These are phyloP conservation scores for Vireo griseus DNA, from an alignment of 2,797 vertebrate species.

Conservation along the genomic window DNA sequence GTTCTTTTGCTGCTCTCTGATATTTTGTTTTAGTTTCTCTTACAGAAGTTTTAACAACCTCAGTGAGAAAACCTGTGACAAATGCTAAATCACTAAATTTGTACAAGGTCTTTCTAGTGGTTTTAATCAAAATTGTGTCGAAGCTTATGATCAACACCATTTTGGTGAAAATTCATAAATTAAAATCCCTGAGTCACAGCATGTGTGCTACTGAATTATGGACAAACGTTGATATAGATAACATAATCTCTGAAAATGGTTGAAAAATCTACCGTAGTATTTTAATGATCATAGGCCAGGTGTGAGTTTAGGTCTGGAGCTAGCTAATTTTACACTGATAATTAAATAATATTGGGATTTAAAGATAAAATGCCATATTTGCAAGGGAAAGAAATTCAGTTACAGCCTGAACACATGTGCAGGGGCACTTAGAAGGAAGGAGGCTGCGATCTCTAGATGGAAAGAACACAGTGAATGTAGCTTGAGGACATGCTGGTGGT, in stretches of 20 bases:
- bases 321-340: not conserved
- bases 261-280: not conserved
- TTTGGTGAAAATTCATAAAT: not conserved
- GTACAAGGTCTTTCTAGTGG: not conserved
- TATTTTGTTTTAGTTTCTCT: not conserved
- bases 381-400: not conserved
- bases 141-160: not conserved
- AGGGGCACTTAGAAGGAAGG: not conserved
- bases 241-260: not conserved
- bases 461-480: accelerated
- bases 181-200: not conserved
- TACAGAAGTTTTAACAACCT: not conserved
- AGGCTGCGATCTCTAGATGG: not conserved
- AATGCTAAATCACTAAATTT: not conserved
- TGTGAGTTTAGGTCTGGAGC: not conserved
- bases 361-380: not conserved
- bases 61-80: not conserved
- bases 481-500: not conserved
- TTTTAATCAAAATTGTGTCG: not conserved
- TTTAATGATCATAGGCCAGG: not conserved
- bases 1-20: not conserved
- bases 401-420: not conserved
- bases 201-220: not conserved
- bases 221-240: not conserved
- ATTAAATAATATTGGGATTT: not conserved